These are phyloP conservation scores for Ptychadena robeensis DNA, from an alignment of 2,797 vertebrate genomes.

Conservation along the genomic window DNA sequence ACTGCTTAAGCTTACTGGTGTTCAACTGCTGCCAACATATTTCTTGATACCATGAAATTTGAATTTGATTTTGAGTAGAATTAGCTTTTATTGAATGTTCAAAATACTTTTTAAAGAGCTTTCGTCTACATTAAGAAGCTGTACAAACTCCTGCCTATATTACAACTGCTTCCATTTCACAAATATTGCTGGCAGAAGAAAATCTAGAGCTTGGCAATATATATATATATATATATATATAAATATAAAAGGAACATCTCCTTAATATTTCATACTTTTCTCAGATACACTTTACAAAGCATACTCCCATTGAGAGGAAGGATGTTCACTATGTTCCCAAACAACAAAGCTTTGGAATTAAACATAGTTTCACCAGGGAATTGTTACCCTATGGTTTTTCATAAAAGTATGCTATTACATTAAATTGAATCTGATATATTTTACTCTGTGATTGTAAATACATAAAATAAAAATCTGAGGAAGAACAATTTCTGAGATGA, in stretches of 20 bases:
- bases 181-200: background rate
- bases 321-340: background rate
- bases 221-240: too few species aligned
- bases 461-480: too few species aligned
- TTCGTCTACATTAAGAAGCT: background rate
- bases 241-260: conserved; percentile 5
- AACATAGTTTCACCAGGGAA: background rate
- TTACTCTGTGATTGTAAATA: too few species aligned
- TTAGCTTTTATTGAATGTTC: too few species aligned
- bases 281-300: background rate
- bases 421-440: too few species aligned
- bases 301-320: background rate
- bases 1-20: too few species aligned
- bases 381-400: background rate
- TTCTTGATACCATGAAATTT: too few species aligned
- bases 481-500: too few species aligned
- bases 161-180: background rate
- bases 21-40: too few species aligned
- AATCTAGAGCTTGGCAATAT: background rate
- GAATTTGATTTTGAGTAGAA: too few species aligned
- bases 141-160: background rate
- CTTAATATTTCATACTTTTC: background rate
- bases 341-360: background rate
- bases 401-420: background rate
- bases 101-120: background rate